Percentiles rank a stretch among this genome's conserved stretches.
These are phyloP conservation scores for Eupithecia abbreviata DNA, from an alignment of 2,888 invertebrate species.

Conservation along the genomic window DNA sequence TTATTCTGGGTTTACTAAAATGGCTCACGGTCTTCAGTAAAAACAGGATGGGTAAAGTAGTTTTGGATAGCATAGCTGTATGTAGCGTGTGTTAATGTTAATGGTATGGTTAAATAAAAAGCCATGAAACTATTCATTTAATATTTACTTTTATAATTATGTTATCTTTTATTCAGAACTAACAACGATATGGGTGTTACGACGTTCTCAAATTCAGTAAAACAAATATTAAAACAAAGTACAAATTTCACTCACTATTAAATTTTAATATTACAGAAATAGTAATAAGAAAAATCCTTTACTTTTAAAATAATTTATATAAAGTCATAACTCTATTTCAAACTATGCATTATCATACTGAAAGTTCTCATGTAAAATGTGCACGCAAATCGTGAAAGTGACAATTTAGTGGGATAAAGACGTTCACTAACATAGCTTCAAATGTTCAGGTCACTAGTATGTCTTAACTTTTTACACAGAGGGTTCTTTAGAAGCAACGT, in stretches of 20 bases:
- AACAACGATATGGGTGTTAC: constrained; percentile 85
- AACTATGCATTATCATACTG: constrained; percentile 70
- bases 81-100: background rate
- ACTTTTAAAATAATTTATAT: constrained; percentile 80
- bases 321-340: constrained; percentile 77
- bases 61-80: background rate
- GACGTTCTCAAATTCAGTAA: constrained; percentile 83
- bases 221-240: constrained; percentile 82
- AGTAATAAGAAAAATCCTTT: constrained; percentile 79
- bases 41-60: background rate
- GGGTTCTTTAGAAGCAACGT: constrained; percentile 82
- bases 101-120: constrained; percentile 67
- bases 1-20: background rate
- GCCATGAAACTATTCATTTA: constrained; percentile 81
- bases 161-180: constrained; percentile 84
- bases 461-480: constrained; percentile 82
- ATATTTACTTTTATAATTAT: constrained; percentile 84
- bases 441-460: constrained; percentile 84
- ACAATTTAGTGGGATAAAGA: constrained; percentile 81
- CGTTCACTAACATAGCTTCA: constrained; percentile 77
- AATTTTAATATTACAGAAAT: constrained; percentile 82
- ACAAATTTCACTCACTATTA: constrained; percentile 84
- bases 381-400: constrained; percentile 81
- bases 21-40: background rate
- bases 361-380: constrained; percentile 76